These are phyloP conservation scores for Lacerta viridis DNA, from an alignment of 2,797 vertebrate genomes.

Conservation along the genomic window DNA sequence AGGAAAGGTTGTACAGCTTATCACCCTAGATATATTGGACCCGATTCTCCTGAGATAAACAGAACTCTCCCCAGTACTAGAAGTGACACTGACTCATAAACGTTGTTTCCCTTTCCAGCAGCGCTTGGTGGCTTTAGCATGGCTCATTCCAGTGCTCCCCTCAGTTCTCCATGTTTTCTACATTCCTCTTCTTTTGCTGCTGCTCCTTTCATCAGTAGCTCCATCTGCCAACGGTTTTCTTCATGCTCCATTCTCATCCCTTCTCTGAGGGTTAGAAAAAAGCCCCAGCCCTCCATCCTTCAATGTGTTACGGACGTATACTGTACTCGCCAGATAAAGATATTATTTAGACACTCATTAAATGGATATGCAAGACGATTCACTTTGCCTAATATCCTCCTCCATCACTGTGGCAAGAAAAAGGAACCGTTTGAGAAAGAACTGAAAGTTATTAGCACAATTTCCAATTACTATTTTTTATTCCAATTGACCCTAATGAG, in stretches of 20 bases:
- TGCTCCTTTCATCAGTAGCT: not conserved
- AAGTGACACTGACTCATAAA: no score
- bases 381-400: conserved; percentile 69
- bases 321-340: conserved; percentile 70
- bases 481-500: not conserved
- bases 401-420: conserved; percentile 72
- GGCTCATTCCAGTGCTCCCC: not conserved
- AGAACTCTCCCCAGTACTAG: not conserved
- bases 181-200: not conserved
- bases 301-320: conserved; percentile 50
- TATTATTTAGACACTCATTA: conserved; percentile 76
- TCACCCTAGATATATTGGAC: not conserved
- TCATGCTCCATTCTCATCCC: not conserved
- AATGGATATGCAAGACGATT: conserved; percentile 66
- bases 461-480: not conserved
- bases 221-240: not conserved
- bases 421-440: conserved; percentile 7
- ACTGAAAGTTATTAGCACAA: conserved; percentile 11
- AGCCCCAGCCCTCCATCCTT: not conserved
- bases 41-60: not conserved
- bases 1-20: not conserved
- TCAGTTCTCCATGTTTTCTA: not conserved
- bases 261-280: conserved; percentile 7
- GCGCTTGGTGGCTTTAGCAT: not conserved
- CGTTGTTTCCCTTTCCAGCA: not conserved